Conservation (phyloP, 30 jellyfish, hydroid and myxozoan genomes). For the Turritopsis dohrnii region DNA sequence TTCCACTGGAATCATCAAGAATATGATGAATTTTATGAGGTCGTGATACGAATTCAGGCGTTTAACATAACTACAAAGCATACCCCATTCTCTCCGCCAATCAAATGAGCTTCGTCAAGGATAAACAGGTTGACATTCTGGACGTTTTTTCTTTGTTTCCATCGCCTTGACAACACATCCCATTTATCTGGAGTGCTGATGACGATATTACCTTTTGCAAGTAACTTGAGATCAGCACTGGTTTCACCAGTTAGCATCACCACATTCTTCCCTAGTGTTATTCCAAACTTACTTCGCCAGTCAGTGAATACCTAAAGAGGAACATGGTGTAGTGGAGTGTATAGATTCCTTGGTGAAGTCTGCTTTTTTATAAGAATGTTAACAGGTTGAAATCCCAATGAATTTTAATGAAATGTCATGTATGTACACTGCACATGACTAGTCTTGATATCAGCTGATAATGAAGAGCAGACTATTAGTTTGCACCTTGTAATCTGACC, state of each 20-base stretch:
- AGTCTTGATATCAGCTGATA: too few relatives aligned
- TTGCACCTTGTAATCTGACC: too few relatives aligned
- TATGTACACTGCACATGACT: too few relatives aligned
- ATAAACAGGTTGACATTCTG: conserved; percentile 79
- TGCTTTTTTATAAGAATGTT: too few relatives aligned
- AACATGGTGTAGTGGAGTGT: too few relatives aligned
- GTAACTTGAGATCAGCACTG: conserved; percentile 80
- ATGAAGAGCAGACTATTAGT: too few relatives aligned
- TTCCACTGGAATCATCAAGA: too few relatives aligned
- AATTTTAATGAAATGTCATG: too few relatives aligned
- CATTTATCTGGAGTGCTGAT: conserved; percentile 92
- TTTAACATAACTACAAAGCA: background rate
- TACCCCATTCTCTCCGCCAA: conserved; percentile 98
- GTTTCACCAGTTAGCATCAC: conserved; percentile 97
- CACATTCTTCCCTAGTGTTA: conserved; percentile 79
- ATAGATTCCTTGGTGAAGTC: too few relatives aligned
- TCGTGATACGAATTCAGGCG: background rate
- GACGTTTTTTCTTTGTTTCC: conserved; percentile 97
- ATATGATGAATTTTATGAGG: too few relatives aligned
- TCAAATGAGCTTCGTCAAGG: conserved; percentile 88
- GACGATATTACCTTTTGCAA: conserved; percentile 85
- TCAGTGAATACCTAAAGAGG: conserved; percentile 63
- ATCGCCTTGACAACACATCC: conserved; percentile 94
- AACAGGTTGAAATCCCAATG: too few relatives aligned
- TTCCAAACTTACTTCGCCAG: conserved; percentile 85